These are phyloP conservation scores for Apus apus DNA, from an alignment of 2,113 vertebrate genomes.

Conservation along the genomic window DNA sequence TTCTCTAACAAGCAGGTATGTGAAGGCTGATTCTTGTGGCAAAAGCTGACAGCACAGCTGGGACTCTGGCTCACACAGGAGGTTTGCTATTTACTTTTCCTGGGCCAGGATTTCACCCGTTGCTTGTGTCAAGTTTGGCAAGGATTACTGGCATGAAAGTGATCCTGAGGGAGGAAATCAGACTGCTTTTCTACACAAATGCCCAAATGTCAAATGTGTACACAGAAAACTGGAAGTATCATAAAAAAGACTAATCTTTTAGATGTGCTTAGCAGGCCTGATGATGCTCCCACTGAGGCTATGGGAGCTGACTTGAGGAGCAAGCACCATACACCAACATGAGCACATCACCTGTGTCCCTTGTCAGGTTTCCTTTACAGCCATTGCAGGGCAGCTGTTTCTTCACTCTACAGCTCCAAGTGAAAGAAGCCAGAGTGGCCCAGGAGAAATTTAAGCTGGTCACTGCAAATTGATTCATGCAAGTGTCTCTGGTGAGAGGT, in stretches of 20 bases:
- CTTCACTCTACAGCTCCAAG: not conserved
- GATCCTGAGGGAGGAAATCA: not conserved
- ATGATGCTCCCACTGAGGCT: not conserved
- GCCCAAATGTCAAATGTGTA: not conserved
- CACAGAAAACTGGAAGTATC: not conserved
- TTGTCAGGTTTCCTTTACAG: conserved; percentile 3
- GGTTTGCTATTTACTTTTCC: not conserved
- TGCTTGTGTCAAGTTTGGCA: not conserved
- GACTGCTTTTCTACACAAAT: not conserved
- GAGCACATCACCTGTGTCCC: not conserved
- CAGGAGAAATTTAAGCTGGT: conserved; percentile 53
- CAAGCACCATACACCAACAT: fast-evolving
- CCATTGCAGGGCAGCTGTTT: not conserved
- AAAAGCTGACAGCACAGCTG: not conserved
- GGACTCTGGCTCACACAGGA: not conserved
- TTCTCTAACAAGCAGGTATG: not conserved
- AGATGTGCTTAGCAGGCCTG: not conserved
- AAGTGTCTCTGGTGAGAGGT: conserved; percentile 54
- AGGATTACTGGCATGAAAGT: not conserved
- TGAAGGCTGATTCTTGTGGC: not conserved
- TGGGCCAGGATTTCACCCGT: not conserved
- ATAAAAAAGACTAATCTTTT: not conserved
- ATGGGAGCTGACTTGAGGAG: not conserved
- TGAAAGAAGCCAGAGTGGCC: not conserved
- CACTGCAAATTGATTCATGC: conserved; percentile 55